Base-by-base conservation (phyloP, 2,113 vertebrate species). In the Sceloporus tristichus region DNA sequence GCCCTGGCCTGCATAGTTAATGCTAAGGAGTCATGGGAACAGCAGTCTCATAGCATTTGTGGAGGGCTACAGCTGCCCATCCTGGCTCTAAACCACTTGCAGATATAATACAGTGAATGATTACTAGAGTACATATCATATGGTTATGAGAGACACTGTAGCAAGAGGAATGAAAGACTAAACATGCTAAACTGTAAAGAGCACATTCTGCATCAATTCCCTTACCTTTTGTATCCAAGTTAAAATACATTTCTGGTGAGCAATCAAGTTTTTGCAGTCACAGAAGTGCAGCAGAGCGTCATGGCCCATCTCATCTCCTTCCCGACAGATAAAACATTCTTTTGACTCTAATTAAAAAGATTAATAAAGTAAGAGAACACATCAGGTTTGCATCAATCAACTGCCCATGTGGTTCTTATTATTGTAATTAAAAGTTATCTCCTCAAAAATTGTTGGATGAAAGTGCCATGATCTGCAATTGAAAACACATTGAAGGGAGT, bases 321-420 rank as follows among this genome's bases (percentile, higher is more conserved):
- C 96, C 90, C 92, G 91, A 96, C 97, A 98, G 94, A 98, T 98
- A 96, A 97, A 98, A 93, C 96, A 97, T 95, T 97, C 96, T 84
- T 97, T 96, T 91, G 92, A 92, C 88, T 98, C 97, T 97, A 97
- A 93, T 95, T 96, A 97, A 95, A 95, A 96, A 97, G 96, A 97
- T 96, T 96, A 96, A 96, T 96, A 96, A 97, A 96, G 94, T 95
- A 94, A 94, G 90, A 92, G 94, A 94, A 96, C 90, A 95, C 96
- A 97, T 96, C 94, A 95, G 96, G 95, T 96, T 96, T 94, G 86
- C 95, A 97, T 97, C 95, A 97, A 93, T 96, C 96, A 96, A 84
- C 93, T 91, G 92, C 92, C 95, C 97, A 96, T 97, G 93, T 97
- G 97, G 95, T 97, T 97, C 94, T 97, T 95, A 95, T 97, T 97